A percentile compares a stretch with the other conserved stretches of the same genome.
These are phyloP conservation scores for Salvelinus fontinalis DNA, from an alignment of 2,113 vertebrate species.

Conservation along the genomic window DNA sequence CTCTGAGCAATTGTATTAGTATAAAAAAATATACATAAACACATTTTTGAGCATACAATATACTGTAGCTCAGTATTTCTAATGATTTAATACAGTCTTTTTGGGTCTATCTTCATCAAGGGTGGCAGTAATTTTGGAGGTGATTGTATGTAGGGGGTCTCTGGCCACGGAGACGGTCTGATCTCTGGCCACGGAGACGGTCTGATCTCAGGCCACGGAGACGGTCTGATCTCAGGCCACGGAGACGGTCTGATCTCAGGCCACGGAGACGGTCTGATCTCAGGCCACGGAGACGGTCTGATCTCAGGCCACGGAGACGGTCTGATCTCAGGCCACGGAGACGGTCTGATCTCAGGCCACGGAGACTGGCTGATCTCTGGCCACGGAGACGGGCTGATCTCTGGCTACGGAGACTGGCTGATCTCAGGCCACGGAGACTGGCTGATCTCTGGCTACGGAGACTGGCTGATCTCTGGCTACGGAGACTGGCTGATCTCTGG, in stretches of 20 bases:
- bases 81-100: too few species aligned
- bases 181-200: background rate
- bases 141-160: background rate
- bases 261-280: background rate
- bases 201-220: background rate
- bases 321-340: background rate
- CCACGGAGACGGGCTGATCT: background rate
- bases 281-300: background rate
- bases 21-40: too few species aligned
- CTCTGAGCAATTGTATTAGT: too few species aligned
- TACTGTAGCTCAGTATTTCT: too few species aligned
- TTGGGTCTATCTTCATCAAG: too few species aligned
- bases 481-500: background rate
- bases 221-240: background rate
- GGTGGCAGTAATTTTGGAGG: too few species aligned
- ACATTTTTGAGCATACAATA: too few species aligned
- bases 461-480: background rate
- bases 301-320: background rate
- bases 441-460: background rate
- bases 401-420: background rate
- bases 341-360: background rate
- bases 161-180: background rate
- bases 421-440: background rate
- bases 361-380: background rate
- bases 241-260: background rate